Base-by-base conservation (phyloP, 2,888 invertebrate species). In the Pristionchus entomophagus region DNA sequence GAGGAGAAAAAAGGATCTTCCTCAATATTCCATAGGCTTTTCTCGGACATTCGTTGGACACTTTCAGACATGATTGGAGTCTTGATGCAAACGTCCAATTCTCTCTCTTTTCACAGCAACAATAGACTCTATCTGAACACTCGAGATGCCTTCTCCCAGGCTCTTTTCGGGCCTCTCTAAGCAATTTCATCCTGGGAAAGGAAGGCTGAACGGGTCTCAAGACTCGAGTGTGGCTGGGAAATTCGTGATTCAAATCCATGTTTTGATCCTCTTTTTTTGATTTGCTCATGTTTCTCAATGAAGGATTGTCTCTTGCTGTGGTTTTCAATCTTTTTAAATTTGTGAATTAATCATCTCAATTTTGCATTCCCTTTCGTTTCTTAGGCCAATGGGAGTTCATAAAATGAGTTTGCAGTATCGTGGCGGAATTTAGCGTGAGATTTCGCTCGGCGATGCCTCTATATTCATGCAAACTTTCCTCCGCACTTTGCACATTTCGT, bases 51-150 rank as follows among this genome's bases (percentile, higher is more conserved):
- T 12, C 19, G 59, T 29, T 29, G 56, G n/a, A n/a, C n/a, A 56
- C 56, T 1, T 8, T 56, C 56, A 56, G 26, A 56, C 10, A 6
- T 5, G n/a, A 56, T 26, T 56, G 26, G 26, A 56, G n/a, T n/a
- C n/a, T n/a, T 56, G 53, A 56, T 56, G 51, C 51, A 51, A 26
- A n/a, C 10, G 56, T 56, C 56, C 56, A 56, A 56, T 56, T 56
- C 3, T 26, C 56, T 22, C 56, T 59, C 59, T n/a, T 17, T 29
- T 29, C 14, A 29, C 59, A 14, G 14, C 65, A 29, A 65, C 65
- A 65, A 65, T 65, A 65, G 65, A 65, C 65, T 65, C 65, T 65
- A 29, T n/a, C 35, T 35, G 65, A 65, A 65, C 65, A 65, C 65
- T 65, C 35, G 65, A 65, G 65, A 35, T 35, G 35, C 19, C 35